Base-by-base conservation (phyloP, 2,797 vertebrate genomes). In the Myiothlypis coronata region DNA sequence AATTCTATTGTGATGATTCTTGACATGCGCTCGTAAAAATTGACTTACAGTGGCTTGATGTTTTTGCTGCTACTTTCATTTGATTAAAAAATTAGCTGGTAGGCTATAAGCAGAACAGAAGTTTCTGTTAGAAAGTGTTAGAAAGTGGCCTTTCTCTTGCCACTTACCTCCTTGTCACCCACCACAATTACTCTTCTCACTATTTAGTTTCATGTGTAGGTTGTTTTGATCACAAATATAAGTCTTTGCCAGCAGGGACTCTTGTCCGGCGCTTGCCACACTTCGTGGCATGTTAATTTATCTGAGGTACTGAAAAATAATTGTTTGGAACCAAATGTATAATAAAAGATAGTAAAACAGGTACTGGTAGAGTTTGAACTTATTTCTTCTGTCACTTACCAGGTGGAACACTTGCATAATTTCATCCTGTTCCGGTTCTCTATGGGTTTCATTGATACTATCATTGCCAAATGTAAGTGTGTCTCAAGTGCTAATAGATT, bases 341-440 rank as follows among this genome's bases (percentile, higher is more conserved):
- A 83, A 57, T 43, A 43, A 32, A 81, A 60, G 8, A 23, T 17
- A 39, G 17, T 46, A 57, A 53, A 71, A 35, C 14, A 71, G 21
- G 7, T 55, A 24, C 39, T 77, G 46, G 23, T 63, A 14, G 6
- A 41, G 20, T 65, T 34, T 72, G 61, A 95, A 16, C n/a, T 64
- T 70, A 56, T 49, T 70, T 35, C 70, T 95, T 86, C 91, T 96
- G 46, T 85, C 64, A 94, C 39, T 81, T 92, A 18, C 61, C 96
- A 99, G 99, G 99, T 99, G 93, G 99, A 99, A 67, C 99, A 99
- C 78, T 97, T 99, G 79, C 99, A 99, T 97, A 99, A 98, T 92
- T 99, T 99, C 96, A 99, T 99, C 97, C 98, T 99, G 94, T 99
- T 99, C 95, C 99, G 99, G n/a, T 99, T 99, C 97, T 99, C 99